Conservation (phyloP, 1,140 invertebrate genomes). For the Bombus polaris region DNA sequence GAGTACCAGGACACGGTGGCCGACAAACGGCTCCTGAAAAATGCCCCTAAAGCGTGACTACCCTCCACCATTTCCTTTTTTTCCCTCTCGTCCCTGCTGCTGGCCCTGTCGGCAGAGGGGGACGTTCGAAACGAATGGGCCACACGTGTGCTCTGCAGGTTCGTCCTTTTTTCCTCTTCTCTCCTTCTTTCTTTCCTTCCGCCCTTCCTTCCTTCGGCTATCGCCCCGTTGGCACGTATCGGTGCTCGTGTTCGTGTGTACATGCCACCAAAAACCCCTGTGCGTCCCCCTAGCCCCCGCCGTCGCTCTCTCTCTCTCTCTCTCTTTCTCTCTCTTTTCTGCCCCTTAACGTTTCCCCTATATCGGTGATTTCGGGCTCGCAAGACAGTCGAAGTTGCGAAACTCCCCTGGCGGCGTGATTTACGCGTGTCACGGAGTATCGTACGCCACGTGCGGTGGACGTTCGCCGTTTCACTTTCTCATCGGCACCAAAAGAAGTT, state of each 20-base stretch:
- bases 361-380: slow-evolving; percentile 62
- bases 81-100: background rate
- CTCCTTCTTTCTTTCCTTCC: slow-evolving; percentile 27
- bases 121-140: slow-evolving; percentile 63
- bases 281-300: background rate
- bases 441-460: slow-evolving; percentile 61
- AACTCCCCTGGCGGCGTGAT: slow-evolving; percentile 59
- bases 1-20: slow-evolving; percentile 49
- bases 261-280: background rate
- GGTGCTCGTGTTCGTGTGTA: slow-evolving; percentile 1
- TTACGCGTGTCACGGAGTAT: slow-evolving; percentile 66
- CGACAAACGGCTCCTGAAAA: slow-evolving; percentile 66
- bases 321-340: background rate
- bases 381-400: slow-evolving; percentile 59
- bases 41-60: slow-evolving; percentile 65
- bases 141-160: slow-evolving; percentile 60
- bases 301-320: background rate
- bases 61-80: slow-evolving; percentile 43
- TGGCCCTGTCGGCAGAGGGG: slow-evolving; percentile 44
- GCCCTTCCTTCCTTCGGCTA: slow-evolving; percentile 24
- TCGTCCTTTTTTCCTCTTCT: slow-evolving; percentile 13
- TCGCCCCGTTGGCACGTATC: background rate
- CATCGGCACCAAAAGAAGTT: slow-evolving; percentile 41
- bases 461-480: slow-evolving; percentile 59
- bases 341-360: slow-evolving; percentile 9